Conservation (phyloP, 2,113 vertebrate genomes). For the Cervus canadensis region DNA sequence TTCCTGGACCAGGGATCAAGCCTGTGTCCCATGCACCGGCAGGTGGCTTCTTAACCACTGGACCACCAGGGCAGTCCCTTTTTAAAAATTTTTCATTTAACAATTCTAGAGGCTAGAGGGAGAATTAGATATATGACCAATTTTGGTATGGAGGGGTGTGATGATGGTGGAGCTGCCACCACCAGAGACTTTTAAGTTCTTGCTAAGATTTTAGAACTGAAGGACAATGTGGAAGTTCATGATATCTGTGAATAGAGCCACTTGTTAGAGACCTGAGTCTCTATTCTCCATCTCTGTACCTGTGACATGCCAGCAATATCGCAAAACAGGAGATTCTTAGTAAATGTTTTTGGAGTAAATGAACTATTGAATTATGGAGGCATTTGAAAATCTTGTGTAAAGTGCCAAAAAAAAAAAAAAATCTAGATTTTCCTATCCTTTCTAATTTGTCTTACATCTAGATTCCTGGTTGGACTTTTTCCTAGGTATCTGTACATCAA, state of each 20-base stretch:
- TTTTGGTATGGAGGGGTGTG: not conserved
- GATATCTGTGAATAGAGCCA: not conserved
- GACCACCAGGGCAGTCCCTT: not conserved
- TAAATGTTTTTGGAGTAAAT: constrained; percentile 8
- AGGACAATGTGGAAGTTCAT: not conserved
- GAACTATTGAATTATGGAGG: not conserved
- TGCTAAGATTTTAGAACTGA: not conserved
- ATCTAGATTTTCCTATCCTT: not conserved
- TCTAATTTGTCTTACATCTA: not conserved
- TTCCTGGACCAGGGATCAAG: not conserved
- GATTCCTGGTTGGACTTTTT: not conserved
- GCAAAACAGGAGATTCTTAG: not conserved
- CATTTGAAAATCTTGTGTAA: not conserved
- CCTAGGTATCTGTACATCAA: not conserved
- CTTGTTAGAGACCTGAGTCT: not conserved
- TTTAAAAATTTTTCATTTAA: not conserved
- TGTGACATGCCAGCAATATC: not conserved
- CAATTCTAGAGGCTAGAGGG: not conserved
- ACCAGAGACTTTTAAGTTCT: not conserved
- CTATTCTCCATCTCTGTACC: not conserved
- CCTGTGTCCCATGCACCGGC: not conserved
- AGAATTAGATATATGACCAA: not conserved
- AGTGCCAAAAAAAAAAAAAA: not conserved
- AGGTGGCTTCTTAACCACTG: not conserved
- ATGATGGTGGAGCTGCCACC: not conserved